These are phyloP conservation scores for Linnaemya vulpina DNA, from an alignment of 2,888 invertebrate genomes.

Conservation along the genomic window DNA sequence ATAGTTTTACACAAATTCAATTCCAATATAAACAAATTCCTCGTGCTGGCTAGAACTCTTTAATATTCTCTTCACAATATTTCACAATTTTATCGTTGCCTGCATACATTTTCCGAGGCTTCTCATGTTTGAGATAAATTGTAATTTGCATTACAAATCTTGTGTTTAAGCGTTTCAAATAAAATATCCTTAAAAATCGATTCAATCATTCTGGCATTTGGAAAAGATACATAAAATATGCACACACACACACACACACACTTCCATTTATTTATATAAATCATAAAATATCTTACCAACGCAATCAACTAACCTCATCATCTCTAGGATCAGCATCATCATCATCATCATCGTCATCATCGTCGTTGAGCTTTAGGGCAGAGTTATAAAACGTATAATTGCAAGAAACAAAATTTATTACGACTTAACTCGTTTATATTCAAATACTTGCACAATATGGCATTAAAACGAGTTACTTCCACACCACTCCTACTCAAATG, in stretches of 20 bases:
- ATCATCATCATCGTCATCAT: constrained; percentile 4
- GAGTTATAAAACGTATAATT: constrained; percentile 26
- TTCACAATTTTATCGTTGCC: too few species aligned
- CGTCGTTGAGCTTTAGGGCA: neutral
- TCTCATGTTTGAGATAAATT: neutral
- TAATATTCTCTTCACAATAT: too few species aligned
- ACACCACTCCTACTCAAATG: neutral
- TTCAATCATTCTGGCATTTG: neutral
- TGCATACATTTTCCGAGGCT: neutral
- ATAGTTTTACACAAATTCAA: too few species aligned
- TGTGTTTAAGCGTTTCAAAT: neutral
- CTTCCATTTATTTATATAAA: neutral
- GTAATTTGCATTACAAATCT: neutral
- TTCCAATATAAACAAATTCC: too few species aligned
- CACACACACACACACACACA: too few species aligned
- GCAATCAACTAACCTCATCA: neutral
- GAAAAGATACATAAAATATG: neutral
- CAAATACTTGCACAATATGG: neutral
- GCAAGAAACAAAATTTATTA: constrained; percentile 21
- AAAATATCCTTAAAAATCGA: constrained; percentile 1
- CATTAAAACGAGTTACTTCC: neutral
- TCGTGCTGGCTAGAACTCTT: too few species aligned
- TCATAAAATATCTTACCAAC: neutral
- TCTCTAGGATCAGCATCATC: neutral
- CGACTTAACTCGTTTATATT: neutral